Base-by-base conservation (phyloP, 2,797 vertebrate genomes). In the Smutsia temminckii region DNA sequence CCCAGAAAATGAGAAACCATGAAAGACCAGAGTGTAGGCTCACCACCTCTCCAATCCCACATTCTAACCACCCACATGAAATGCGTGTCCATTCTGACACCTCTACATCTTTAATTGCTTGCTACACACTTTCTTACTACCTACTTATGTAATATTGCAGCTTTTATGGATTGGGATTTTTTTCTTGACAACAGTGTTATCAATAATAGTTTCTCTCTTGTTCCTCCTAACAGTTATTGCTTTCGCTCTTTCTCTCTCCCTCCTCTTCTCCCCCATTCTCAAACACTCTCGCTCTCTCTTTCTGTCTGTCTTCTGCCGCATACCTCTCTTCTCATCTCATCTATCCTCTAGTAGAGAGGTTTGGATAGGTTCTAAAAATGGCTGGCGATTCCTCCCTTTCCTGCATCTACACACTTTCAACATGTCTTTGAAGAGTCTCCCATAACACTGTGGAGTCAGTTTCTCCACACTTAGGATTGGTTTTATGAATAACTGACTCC, bases 31-130 rank as follows among this genome's bases (percentile, higher is more conserved):
- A 18, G 55, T 8, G 4, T 18, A 53, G 8, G 51, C 37, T 16
- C 4, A n/a, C 6, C 4, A 3, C 6, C 29, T 10, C 37, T 34
- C 1, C 46, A 21, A 49, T 27, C 11, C 34, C 18, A 9, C 18
- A 11, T 11, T 87, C 55, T 20, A 8, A 66, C 14, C 17, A 29
- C 29, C 42, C n/a, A 46, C 8, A 37, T 18, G 29, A 71, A 85
- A 77, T 27, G 5, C 57, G 40, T 92, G 57, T 68, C 80, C 25
- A 23, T 90, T 86, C 55, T 29, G 49, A 86, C 23, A 96, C 2
- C 27, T 51, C 23, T 13, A 55, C 12, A 42, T 69, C 5, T 64
- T 81, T 66, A n/a, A 71, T 49, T 90, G 77, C 20, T 74, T 72
- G 21, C 66, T 72, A 25, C 16, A 57, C 1, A 55, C 8, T 59